Evolutionary conservation across 2,888 invertebrate genomes (phyloP).

Genomic region (Trissonchulus sp.): DNA sequence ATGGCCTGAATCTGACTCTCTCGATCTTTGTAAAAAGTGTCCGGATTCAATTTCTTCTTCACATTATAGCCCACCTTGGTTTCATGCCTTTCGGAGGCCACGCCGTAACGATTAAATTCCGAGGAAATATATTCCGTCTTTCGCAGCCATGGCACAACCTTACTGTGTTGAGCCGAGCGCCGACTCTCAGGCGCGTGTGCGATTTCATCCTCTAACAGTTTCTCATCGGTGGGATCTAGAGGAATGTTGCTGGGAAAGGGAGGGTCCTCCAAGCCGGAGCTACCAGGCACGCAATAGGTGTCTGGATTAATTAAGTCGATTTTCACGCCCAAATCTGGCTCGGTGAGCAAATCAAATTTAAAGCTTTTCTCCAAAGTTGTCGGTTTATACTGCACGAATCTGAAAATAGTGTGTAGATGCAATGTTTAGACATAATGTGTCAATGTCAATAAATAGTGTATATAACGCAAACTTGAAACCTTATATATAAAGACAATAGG

Average conservation of each 20-base stretch:
- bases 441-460: no score
- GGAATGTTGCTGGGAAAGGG: constrained; percentile 35
- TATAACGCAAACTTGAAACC: no score
- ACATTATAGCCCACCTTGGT: constrained; percentile 97
- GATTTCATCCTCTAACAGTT: constrained; percentile 81
- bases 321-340: constrained; percentile 92
- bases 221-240: constrained; percentile 86
- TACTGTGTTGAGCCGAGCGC: constrained; percentile 86
- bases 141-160: constrained; percentile 93
- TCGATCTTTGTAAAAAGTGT: constrained; percentile 83
- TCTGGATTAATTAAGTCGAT: constrained; percentile 95
- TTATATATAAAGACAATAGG: no score
- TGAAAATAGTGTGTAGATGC: no score
- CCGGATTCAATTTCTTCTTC: constrained; percentile 76
- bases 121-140: constrained; percentile 98
- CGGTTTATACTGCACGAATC: constrained; percentile 89
- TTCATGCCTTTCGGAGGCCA: constrained; percentile 93
- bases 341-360: constrained; percentile 91
- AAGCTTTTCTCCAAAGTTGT: constrained; percentile 78
- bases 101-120: constrained; percentile 93
- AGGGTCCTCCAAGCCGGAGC: no score
- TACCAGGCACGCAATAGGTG: constrained; percentile 66
- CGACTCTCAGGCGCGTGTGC: constrained; percentile 68
- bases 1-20: constrained; percentile 95
- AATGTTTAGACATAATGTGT: no score